Conservation (phyloP, 2,113 vertebrate genomes). For the Anoplopoma fimbria region DNA sequence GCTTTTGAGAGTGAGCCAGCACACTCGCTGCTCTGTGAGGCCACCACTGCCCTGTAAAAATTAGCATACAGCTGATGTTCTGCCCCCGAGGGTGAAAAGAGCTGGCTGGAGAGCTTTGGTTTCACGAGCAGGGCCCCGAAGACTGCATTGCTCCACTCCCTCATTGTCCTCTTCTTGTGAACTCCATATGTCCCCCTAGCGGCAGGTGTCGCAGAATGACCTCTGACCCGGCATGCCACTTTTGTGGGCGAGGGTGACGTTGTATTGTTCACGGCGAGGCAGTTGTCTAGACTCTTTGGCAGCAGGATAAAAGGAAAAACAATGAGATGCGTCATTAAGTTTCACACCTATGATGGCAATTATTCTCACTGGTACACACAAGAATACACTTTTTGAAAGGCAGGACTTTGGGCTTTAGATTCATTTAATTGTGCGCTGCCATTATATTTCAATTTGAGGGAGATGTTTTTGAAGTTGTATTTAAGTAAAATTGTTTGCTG, state of each 20-base stretch:
- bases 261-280: slow-evolving; percentile 62
- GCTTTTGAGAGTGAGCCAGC: slow-evolving; percentile 42
- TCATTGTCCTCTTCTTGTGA: slow-evolving; percentile 72
- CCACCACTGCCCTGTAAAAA: slow-evolving; percentile 55
- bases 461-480: not conserved
- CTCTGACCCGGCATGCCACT: slow-evolving; percentile 68
- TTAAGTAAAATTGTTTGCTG: not conserved
- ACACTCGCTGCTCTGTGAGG: slow-evolving; percentile 54
- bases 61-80: slow-evolving; percentile 85
- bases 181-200: slow-evolving; percentile 78
- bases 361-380: not conserved
- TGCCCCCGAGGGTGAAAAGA: slow-evolving; percentile 68
- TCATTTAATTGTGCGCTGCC: not conserved
- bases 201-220: slow-evolving; percentile 80
- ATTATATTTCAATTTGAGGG: not conserved
- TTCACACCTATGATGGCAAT: slow-evolving; percentile 8
- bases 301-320: slow-evolving; percentile 47
- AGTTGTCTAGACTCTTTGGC: slow-evolving; percentile 75
- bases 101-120: slow-evolving; percentile 63
- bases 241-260: slow-evolving; percentile 55
- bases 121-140: slow-evolving; percentile 48
- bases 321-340: slow-evolving; percentile 35
- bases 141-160: slow-evolving; percentile 71
- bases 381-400: not conserved
- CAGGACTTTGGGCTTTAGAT: not conserved